Base-by-base conservation (phyloP, 1,140 invertebrate genomes). In the Platyscapa corneri region DNA sequence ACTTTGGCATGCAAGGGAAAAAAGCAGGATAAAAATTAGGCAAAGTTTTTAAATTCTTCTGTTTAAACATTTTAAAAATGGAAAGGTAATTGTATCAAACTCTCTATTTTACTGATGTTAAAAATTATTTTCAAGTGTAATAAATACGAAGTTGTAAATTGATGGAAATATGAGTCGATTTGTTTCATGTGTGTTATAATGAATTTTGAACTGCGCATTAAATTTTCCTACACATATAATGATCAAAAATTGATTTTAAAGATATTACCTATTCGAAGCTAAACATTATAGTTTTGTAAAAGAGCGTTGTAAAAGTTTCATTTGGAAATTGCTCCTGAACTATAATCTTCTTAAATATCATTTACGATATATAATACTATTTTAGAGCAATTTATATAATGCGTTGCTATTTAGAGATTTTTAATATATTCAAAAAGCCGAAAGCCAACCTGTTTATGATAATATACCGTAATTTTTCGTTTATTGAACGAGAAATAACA, bases 371-470 rank as follows among this genome's bases (percentile, higher is more conserved):
- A 30, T 0, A 39, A 72, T 72, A 72, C n/a, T 37, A 72, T 72
- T 72, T 20, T 20, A 72, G 67, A 3, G 32, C 67, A 72, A 72
- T 72, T 39, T 37, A 23, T 39, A 39, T 72, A 72, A 72, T 72
- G 27, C 39, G 32, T 72, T 72, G 12, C 37, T 72, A 39, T 72
- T 64, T 64, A n/a, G 3, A 64, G 23, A n/a, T 64, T 39, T 39
- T 39, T 72, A 72, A 72, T 72, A 32, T 72, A 72, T 72, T 72
- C 67, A 72, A 34, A n/a, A n/a, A n/a, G n/a, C n/a, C n/a, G n/a
- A 72, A 32, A 72, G 3, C 16, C 18, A 72, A 72, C 3, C 67
- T 39, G 6, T 53, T 30, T 16, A 70, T 37, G 67, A 72, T 39
- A 3, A 39, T 39, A 12, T 10, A 27, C 18, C 27, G 20, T 23